Percentiles rank a stretch among this genome's conserved stretches.
These are phyloP conservation scores for Leucoraja erinaceus DNA, from an alignment of 2,113 vertebrate species.

Conservation along the genomic window DNA sequence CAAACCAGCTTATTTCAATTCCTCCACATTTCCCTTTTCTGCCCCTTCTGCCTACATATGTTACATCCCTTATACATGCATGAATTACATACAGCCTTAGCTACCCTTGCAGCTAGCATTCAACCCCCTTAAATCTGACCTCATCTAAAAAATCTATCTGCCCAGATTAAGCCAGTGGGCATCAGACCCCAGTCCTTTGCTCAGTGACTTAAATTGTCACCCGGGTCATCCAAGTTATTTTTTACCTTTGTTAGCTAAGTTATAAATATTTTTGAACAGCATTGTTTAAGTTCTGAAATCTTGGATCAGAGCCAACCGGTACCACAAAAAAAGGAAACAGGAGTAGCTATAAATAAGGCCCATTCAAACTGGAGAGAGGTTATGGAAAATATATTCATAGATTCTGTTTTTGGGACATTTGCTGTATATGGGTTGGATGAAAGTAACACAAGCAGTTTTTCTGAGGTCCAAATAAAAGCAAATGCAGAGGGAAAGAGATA, in stretches of 20 bases:
- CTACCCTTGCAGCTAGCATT: neutral
- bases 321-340: neutral
- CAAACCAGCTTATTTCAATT: neutral
- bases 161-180: neutral
- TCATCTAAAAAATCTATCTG: neutral
- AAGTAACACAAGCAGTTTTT: neutral
- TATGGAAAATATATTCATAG: neutral
- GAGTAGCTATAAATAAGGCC: neutral
- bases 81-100: neutral
- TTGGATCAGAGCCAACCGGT: neutral
- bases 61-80: neutral
- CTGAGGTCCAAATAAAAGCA: neutral
- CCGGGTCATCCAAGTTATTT: neutral
- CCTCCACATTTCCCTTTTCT: neutral
- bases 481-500: neutral
- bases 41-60: neutral
- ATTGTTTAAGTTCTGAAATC: constrained; percentile 18
- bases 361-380: neutral
- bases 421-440: neutral
- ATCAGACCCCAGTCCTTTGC: neutral
- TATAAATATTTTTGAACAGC: neutral
- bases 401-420: neutral
- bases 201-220: neutral
- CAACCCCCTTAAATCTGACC: neutral
- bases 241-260: neutral